These are phyloP conservation scores for Rhadinocentrus ornatus DNA, from an alignment of 2,797 vertebrate species.

Conservation along the genomic window DNA sequence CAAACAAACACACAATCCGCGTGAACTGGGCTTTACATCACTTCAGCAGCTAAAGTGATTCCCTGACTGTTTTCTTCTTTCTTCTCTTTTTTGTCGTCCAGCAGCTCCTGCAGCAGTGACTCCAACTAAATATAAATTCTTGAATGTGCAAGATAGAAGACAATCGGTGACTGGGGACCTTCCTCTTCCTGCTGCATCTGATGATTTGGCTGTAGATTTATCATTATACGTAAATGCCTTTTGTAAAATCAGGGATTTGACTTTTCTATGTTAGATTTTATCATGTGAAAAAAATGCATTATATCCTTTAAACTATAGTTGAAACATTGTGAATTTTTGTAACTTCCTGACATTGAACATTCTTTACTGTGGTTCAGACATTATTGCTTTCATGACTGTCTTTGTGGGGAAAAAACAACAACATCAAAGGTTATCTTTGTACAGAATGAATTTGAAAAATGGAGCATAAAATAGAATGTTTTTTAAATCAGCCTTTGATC, in stretches of 20 bases:
- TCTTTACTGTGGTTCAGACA: not conserved
- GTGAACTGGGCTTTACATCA: not conserved
- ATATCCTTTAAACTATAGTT: not conserved
- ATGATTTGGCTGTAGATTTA: not conserved
- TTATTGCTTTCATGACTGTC: not conserved
- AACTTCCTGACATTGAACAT: not conserved
- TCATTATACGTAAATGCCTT: not conserved
- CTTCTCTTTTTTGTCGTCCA: slow-evolving; percentile 57
- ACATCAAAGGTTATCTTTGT: slow-evolving; percentile 9
- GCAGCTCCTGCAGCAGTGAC: slow-evolving; percentile 79
- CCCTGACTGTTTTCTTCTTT: slow-evolving; percentile 10
- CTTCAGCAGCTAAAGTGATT: slow-evolving; percentile 11
- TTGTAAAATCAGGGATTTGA: not conserved
- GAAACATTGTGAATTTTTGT: not conserved
- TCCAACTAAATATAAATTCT: slow-evolving; percentile 62
- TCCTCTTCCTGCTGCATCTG: not conserved
- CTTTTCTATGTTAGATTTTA: not conserved
- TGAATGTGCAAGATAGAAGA: slow-evolving; percentile 2
- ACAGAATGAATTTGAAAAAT: not conserved
- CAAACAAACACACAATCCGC: not conserved
- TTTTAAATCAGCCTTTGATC: not conserved
- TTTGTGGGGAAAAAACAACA: not conserved
- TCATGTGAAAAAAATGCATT: not conserved
- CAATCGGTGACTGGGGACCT: not conserved
- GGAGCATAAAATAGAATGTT: not conserved